These are phyloP conservation scores for Sinella curviseta DNA, from an alignment of 1,140 invertebrate species.

Conservation along the genomic window DNA sequence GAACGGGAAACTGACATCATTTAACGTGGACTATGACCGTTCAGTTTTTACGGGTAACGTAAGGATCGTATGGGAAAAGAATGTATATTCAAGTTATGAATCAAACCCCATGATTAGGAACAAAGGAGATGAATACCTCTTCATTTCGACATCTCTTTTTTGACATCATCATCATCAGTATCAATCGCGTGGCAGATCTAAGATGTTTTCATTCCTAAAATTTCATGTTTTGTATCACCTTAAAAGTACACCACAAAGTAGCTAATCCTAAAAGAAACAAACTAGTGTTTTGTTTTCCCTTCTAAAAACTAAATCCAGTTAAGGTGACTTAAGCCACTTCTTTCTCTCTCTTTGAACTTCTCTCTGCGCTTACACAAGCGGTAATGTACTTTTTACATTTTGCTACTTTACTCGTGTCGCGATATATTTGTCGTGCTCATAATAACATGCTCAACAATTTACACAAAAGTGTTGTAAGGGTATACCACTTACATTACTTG, in stretches of 20 bases:
- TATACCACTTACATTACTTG: neutral
- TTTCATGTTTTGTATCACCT: constrained; percentile 30
- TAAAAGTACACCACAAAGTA: constrained; percentile 35
- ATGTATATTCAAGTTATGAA: too few species aligned
- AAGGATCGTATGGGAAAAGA: too few species aligned
- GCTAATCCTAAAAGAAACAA: neutral
- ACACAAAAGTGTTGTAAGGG: neutral
- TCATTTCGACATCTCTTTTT: too few species aligned
- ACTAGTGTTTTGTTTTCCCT: neutral
- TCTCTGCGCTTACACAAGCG: neutral
- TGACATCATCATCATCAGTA: too few species aligned
- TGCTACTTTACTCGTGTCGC: neutral
- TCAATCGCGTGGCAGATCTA: too few species aligned
- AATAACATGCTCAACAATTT: neutral
- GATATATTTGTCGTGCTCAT: neutral
- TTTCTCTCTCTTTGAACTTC: neutral
- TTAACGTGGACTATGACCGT: too few species aligned
- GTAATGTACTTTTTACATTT: neutral
- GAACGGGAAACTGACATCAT: too few species aligned
- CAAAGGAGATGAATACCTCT: too few species aligned
- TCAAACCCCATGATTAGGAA: too few species aligned
- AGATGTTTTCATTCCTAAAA: too few species aligned
- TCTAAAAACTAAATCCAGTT: constrained; percentile 12
- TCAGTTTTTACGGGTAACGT: too few species aligned
- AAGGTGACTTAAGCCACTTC: neutral